A percentile compares a stretch with the other conserved stretches of the same genome.
These are phyloP conservation scores for Drosophila serrata DNA, from an alignment of 1,140 invertebrate genomes.

Conservation along the genomic window DNA sequence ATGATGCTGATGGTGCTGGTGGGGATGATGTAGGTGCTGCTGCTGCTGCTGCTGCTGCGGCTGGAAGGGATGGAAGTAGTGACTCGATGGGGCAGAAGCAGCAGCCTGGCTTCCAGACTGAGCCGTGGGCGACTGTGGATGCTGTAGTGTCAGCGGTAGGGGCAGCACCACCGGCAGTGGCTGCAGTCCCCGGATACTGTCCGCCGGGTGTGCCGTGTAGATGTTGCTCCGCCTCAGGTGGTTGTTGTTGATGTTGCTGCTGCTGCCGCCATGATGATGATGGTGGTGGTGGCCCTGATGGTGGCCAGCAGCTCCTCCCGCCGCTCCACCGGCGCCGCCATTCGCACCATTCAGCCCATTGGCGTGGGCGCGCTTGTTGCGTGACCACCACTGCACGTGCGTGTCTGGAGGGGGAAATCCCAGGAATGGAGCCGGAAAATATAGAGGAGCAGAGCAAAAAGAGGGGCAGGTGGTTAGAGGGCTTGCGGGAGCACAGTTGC, in stretches of 20 bases:
- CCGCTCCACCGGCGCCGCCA: conserved; percentile 45
- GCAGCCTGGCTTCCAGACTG: conserved; percentile 28
- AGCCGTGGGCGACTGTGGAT: conserved; percentile 54
- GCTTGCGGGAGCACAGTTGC: conserved; percentile 34
- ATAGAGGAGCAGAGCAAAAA: conserved; percentile 6
- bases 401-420: conserved; percentile 65
- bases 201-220: conserved; percentile 82
- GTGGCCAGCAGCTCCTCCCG: conserved; percentile 52
- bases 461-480: conserved; percentile 13
- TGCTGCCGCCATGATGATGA: conserved; percentile 50
- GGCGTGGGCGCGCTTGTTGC: conserved; percentile 81
- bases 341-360: conserved; percentile 44
- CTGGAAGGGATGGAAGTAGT: conserved; percentile 72
- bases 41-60: conserved; percentile 56
- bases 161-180: conserved; percentile 54
- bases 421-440: conserved; percentile 28
- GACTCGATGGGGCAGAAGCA: conserved; percentile 22
- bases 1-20: conserved; percentile 25
- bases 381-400: conserved; percentile 84
- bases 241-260: conserved; percentile 79
- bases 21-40: conserved; percentile 28
- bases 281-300: conserved; percentile 23
- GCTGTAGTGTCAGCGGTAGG: conserved; percentile 39
- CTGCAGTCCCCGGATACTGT: conserved; percentile 80
- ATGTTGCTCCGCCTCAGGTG: conserved; percentile 83